Percentiles rank a stretch among this genome's conserved stretches.
These are phyloP conservation scores for Lamprotornis superbus DNA, from an alignment of 2,113 vertebrate genomes.

Conservation along the genomic window DNA sequence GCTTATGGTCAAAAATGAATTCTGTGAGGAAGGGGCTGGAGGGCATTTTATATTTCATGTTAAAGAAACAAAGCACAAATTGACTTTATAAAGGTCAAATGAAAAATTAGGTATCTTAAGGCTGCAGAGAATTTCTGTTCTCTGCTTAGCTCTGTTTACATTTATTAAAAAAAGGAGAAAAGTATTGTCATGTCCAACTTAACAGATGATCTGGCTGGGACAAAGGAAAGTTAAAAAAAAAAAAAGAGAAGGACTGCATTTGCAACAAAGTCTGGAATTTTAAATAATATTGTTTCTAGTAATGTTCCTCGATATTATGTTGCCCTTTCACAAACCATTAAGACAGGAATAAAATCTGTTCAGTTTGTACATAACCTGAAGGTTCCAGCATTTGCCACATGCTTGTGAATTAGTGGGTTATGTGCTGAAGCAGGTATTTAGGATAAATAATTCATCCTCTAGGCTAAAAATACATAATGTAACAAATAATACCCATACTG, in stretches of 20 bases:
- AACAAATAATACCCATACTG: background rate
- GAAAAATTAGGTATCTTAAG: conserved; percentile 18
- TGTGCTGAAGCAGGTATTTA: background rate
- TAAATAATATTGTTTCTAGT: background rate
- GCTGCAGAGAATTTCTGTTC: conserved; percentile 8
- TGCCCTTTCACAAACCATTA: background rate
- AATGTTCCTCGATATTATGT: background rate
- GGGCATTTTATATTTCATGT: conserved; percentile 13
- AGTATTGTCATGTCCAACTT: background rate
- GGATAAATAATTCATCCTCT: background rate
- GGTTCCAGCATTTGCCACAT: background rate
- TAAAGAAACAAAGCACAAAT: conserved; percentile 45
- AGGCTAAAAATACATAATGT: background rate
- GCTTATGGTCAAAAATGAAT: background rate
- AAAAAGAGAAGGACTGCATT: background rate
- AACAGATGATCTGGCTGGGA: conserved; percentile 10
- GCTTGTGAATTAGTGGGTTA: background rate
- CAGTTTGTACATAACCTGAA: background rate
- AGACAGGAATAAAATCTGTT: background rate
- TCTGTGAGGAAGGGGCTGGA: background rate
- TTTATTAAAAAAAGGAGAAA: background rate
- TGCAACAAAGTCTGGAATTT: background rate
- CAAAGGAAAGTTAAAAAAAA: background rate
- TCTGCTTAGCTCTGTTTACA: background rate
- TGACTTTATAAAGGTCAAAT: conserved; percentile 67